Base-by-base conservation (phyloP, 2,888 invertebrate species). In the Lacanobia oleracea region DNA sequence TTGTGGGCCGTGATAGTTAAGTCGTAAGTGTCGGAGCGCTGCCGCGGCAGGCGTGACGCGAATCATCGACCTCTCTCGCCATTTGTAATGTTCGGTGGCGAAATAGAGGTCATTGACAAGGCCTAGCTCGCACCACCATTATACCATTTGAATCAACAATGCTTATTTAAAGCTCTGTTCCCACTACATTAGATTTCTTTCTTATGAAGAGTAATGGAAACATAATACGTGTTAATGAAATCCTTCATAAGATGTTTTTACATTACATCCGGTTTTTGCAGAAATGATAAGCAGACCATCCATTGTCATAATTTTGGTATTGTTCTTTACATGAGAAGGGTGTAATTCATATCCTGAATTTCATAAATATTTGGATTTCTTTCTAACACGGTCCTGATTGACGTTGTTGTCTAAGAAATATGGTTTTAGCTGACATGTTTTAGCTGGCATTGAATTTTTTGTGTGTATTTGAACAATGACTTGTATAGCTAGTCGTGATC, bases 31-130 rank as follows among this genome's bases (percentile, higher is more conserved):
- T 77, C 82, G 68, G 74, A 66, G 79, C 79, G 84, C 79, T 81
- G 83, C 81, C 72, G 74, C 79, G 87, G 87, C 85, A 86, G 84
- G 87, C 90, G 89, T 92, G 91, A 91, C 91, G 92, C 91, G 92
- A 92, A 91, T 91, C 91, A 90, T 87, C 91, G 92, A 92, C 92
- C 92, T 92, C 91, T 91, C 88, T 87, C 86, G 87, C 90, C 89
- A 92, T 92, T 92, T 90, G 91, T 92, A 91, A 91, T 88, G 90
- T 89, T 89, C 88, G 88, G 90, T 93, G 93, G 93, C 94, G 89
- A 94, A 95, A 95, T 94, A 94, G 94, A 92, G 95, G 95, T 95
- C 95, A 95, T 94, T 95, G 95, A 95, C 95, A 95, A 95, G 91
- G 93, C 93, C 93, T 93, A 92, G 92, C 92, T 89, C 89, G 89